Conservation (phyloP, 2,888 invertebrate species). For the Dromius quadrimaculatus region DNA sequence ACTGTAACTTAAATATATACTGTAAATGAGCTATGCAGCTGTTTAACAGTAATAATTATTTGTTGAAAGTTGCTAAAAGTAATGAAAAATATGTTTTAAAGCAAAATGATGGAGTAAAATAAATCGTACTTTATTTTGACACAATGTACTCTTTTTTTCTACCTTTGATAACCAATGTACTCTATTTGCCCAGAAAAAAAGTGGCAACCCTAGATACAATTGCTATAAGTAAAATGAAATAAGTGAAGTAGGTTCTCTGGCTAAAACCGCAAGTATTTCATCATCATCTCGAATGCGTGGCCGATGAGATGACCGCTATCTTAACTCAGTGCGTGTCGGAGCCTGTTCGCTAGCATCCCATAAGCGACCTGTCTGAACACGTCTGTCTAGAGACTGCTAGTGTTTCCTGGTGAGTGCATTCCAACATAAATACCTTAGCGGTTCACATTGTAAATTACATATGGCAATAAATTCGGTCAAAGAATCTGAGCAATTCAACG, state of each 20-base stretch:
- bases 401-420: conserved; percentile 46
- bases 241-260: background rate
- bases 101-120: too few relatives aligned
- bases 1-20: too few relatives aligned
- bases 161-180: too few relatives aligned
- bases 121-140: too few relatives aligned
- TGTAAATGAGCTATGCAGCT: too few relatives aligned
- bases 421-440: conserved; percentile 31
- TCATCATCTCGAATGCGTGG: background rate
- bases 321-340: background rate
- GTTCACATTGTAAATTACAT: conserved; percentile 17
- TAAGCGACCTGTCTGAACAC: conserved; percentile 41
- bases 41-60: too few relatives aligned
- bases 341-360: conserved; percentile 15
- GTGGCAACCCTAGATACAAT: too few relatives aligned
- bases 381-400: conserved; percentile 12
- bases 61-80: too few relatives aligned
- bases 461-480: background rate
- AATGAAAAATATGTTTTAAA: too few relatives aligned
- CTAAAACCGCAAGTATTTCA: conserved; percentile 14
- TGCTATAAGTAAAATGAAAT: too few relatives aligned
- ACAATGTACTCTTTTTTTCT: too few relatives aligned
- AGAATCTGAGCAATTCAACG: conserved; percentile 1
- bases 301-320: conserved; percentile 19
- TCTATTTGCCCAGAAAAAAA: too few relatives aligned